phyloP scores from a whole-genome alignment of 2,888 invertebrate genomes.

The Terebella lapidaria region DNA sequence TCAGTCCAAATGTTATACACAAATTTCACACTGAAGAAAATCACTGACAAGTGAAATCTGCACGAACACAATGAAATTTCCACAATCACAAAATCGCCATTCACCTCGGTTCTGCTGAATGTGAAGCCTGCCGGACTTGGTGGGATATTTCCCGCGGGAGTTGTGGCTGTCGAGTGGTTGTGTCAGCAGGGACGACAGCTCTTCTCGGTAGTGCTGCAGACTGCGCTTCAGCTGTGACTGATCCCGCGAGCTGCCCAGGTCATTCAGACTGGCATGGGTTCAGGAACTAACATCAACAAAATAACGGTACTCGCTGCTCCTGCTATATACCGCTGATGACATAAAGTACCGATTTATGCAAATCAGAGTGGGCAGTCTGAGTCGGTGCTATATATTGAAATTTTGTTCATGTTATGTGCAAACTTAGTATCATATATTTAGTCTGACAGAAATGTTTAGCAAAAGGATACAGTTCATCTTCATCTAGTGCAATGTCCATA shows the following conservation, averaged over 20 bases:
- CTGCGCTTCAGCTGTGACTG: conserved; percentile 29
- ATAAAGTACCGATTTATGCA: no score
- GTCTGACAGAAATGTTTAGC: not conserved
- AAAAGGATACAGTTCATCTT: conserved; percentile 45
- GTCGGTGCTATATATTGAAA: no score
- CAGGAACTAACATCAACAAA: no score
- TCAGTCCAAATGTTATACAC: no score
- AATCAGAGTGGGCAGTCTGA: no score
- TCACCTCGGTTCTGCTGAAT: no score
- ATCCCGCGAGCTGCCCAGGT: conserved; percentile 30
- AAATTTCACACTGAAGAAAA: no score
- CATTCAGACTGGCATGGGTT: conserved; percentile 18
- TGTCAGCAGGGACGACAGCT: conserved; percentile 30
- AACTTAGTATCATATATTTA: not conserved
- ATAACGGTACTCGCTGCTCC: no score
- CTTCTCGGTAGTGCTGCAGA: conserved; percentile 31
- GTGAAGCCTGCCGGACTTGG: conserved; percentile 41
- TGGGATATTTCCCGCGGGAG: conserved; percentile 45
- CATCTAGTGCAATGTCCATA: conserved; percentile 77
- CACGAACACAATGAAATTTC: no score
- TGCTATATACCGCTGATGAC: no score
- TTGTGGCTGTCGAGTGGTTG: conserved; percentile 24
- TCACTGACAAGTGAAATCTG: no score
- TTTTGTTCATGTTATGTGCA: not conserved
- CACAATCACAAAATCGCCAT: no score